Evolutionary conservation across 2,113 vertebrate species (phyloP), one percentile per base, ranked within the genome.

Genomic region (Ibidorhyncha struthersii): DNA sequence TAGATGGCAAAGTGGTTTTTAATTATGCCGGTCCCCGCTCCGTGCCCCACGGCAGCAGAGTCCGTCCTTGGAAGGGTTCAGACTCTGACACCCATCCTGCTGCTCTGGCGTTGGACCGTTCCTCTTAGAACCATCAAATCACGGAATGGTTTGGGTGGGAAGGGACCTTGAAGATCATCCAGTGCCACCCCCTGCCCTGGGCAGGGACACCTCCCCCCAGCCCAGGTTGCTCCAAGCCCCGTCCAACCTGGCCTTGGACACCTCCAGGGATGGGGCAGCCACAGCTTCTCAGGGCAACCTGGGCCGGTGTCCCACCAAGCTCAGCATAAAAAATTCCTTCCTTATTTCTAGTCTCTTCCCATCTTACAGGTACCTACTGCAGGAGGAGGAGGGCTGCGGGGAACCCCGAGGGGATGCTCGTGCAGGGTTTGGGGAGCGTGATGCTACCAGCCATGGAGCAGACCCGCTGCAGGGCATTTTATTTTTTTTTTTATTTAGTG

Each of bases 41-140:
- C 0, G 5, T 25, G 40, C 66, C 43, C 30, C 50, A 2, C 1
- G n/a, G 90, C 70, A 52, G 17, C 32, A 40, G n/a, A 36, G 47
- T n/a, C 36, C 4, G 38, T 69, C 93, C 93, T 96, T 78, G 81
- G 61, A 55, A 91, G 26, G 79, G 82, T 43, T 34, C 26, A 4
- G 34, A 18, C 13, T 25, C 29, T 3, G 0, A 32, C 45, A 14
- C 7, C 8, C 71, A 29, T 6, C 67, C 83, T 2, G 0, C 40
- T 11, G 30, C 4, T 66, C 56, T 41, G 1, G 4, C 0, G 1
- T 6, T 0, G 2, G 12, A 45, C 26, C 16, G 0, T 3, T 25
- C 27, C 30, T 27, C 36, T 16, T 4, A 26, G 53, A 56, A 30
- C 27, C 8, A 10, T 0, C 5, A 26, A 36, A 63, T 9, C 20